Evolutionary conservation across 2,888 invertebrate genomes (phyloP), one percentile per base, ranked within the genome.

Genomic region (Prosopocoilus inquinatus): DNA sequence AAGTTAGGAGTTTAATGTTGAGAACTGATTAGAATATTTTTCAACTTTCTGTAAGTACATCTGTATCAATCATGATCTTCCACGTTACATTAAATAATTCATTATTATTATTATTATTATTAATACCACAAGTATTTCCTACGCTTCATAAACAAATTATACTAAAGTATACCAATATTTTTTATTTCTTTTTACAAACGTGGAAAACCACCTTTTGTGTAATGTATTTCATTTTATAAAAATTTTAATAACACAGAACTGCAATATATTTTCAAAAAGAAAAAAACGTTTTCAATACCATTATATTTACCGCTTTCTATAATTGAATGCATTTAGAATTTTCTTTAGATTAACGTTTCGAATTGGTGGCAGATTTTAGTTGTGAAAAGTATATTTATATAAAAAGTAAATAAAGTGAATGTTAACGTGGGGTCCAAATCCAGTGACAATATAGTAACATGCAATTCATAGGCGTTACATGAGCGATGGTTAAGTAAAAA

Each of bases 1-100:
- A 41, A 41, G 33, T 47, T 47, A 34, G 16, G 47, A 47, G 16
- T 35, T 47, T 34, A 60, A 61, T 47, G 56, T 64, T 62, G 60
- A 63, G 67, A 66, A 67, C 67, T 67, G 67, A 66, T 59, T 64
- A 65, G 47, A 47, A 20, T 47, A 47, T 47, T 47, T 51, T 51
- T 51, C 20, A 51, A 41, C 44, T 44, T 51, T 39, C 43, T 51
- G 34, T 51, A 28, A 15, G 57, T 57, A 57, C 65, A 64, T 64
- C 62, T 64, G 58, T 67, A 66, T 67, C 66, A 64, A 67, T 68
- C 67, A 66, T 64, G 68, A 67, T 68, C 68, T 68, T 68, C 68
- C 68, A 61, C 57, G n/a, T n/a, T n/a, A 38, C 41, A 13, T 41
- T 41, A 41, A 41, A 41, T 16, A 13, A 41, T 15, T 41, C 41